Percentiles rank a stretch among this genome's conserved stretches.
Conservation (phyloP, 2,113 vertebrate species). For the Tyrannus savana region DNA sequence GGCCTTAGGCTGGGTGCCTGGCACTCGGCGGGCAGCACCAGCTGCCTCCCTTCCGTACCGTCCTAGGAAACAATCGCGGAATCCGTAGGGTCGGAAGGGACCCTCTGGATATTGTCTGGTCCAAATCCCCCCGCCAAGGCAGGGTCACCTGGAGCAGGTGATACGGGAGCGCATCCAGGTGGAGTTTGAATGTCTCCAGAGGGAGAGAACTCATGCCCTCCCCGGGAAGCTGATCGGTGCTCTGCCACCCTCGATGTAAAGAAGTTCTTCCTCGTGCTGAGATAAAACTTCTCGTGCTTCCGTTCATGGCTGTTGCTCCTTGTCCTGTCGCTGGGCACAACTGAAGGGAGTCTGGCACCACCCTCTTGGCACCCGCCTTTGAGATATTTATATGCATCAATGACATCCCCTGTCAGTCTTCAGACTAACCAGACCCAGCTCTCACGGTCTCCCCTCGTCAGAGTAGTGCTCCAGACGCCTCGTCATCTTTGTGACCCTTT, state of each 20-base stretch:
- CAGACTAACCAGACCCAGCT: neutral
- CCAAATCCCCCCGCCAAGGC: neutral
- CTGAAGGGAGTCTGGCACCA: neutral
- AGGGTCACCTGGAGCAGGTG: neutral
- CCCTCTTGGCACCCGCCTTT: neutral
- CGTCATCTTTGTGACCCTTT: too few relatives aligned
- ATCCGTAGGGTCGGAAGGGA: neutral
- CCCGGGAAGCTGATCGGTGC: neutral
- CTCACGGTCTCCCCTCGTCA: fast-evolving
- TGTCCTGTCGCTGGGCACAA: fast-evolving
- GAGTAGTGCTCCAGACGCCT: neutral
- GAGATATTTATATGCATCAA: too few relatives aligned
- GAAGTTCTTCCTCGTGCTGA: neutral
- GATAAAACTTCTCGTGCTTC: too few relatives aligned
- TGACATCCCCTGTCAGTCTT: neutral
- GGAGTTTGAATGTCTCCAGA: neutral
- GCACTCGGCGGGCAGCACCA: neutral
- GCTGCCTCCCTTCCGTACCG: fast-evolving
- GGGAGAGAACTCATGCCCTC: neutral
- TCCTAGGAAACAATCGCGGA: neutral
- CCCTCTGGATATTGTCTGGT: neutral
- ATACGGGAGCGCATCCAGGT: too few relatives aligned
- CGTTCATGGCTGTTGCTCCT: neutral
- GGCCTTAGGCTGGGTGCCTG: neutral
- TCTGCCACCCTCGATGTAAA: neutral